These are phyloP conservation scores for Epinephelus malabaricus DNA, from an alignment of 2,797 vertebrate genomes.

Conservation along the genomic window DNA sequence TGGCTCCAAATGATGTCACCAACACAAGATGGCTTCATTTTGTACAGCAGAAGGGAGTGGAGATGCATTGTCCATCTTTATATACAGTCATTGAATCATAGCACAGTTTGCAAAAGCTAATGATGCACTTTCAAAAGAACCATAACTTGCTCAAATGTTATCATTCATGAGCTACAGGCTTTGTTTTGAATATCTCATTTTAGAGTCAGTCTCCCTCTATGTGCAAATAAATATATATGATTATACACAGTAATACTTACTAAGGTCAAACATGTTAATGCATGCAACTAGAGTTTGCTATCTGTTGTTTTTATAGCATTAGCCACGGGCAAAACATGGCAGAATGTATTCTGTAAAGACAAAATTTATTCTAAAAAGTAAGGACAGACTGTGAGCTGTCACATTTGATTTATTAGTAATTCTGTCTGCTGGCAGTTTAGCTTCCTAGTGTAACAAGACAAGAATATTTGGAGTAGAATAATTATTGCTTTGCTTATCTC, in stretches of 20 bases:
- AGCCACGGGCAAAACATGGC: slow-evolving; percentile 18
- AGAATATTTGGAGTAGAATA: slow-evolving; percentile 66
- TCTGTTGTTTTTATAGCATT: slow-evolving; percentile 21
- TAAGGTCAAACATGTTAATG: neutral
- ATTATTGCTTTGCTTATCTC: slow-evolving; percentile 71
- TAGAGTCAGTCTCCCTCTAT: neutral
- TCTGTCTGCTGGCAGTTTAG: slow-evolving; percentile 64
- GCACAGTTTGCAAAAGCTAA: neutral
- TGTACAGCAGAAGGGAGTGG: no score
- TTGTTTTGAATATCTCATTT: neutral
- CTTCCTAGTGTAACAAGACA: slow-evolving; percentile 47
- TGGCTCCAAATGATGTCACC: no score
- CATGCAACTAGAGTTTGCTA: slow-evolving; percentile 6
- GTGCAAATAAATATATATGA: slow-evolving; percentile 18
- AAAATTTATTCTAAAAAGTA: slow-evolving; percentile 46
- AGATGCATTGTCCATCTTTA: no score
- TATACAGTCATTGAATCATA: neutral
- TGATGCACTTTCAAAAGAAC: neutral
- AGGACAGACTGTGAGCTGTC: slow-evolving; percentile 57
- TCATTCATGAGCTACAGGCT: slow-evolving; percentile 18
- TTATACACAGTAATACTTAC: neutral
- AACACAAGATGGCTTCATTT: no score
- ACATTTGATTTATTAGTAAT: slow-evolving; percentile 67
- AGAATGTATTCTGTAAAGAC: slow-evolving; percentile 33
- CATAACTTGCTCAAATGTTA: neutral